Evolutionary conservation across 2,888 invertebrate genomes (phyloP).

Genomic region (Netelia fuscicornis): DNA sequence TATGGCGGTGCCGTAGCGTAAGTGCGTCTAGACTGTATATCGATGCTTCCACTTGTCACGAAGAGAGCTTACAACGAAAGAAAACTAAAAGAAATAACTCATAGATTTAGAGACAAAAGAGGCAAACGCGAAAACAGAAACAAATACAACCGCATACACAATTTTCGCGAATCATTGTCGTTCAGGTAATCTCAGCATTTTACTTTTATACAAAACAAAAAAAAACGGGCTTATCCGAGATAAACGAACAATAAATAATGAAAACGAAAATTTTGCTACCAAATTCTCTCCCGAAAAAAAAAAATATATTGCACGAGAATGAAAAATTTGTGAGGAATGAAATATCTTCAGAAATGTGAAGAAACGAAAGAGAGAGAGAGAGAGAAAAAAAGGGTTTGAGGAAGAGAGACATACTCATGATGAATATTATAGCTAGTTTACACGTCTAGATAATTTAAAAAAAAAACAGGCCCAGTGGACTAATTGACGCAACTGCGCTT

Average conservation of each 20-base stretch:
- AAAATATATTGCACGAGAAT: constrained; percentile 18
- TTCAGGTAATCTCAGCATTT: constrained; percentile 60
- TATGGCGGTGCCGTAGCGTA: constrained; percentile 55
- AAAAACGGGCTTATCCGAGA: constrained; percentile 29
- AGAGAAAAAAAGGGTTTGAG: constrained; percentile 52
- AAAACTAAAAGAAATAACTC: neutral
- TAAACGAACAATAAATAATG: constrained; percentile 9
- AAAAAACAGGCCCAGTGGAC: constrained; percentile 48
- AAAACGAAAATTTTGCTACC: constrained; percentile 12
- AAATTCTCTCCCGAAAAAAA: neutral
- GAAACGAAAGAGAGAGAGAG: constrained; percentile 45
- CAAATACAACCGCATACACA: constrained; percentile 5
- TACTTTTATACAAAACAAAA: constrained; percentile 34
- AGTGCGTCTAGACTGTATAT: constrained; percentile 64
- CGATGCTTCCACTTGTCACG: constrained; percentile 58
- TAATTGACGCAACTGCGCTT: constrained; percentile 67
- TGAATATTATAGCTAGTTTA: constrained; percentile 58
- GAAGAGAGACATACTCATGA: constrained; percentile 59
- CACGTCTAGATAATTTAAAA: constrained; percentile 32
- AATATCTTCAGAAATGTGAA: constrained; percentile 33
- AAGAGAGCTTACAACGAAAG: constrained; percentile 28
- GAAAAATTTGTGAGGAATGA: constrained; percentile 17
- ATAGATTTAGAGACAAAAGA: constrained; percentile 22
- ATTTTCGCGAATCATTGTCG: constrained; percentile 36
- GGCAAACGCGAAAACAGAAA: constrained; percentile 5